Evolutionary conservation across 2,797 vertebrate genomes (phyloP).

Genomic region (Darevskia mixta): DNA sequence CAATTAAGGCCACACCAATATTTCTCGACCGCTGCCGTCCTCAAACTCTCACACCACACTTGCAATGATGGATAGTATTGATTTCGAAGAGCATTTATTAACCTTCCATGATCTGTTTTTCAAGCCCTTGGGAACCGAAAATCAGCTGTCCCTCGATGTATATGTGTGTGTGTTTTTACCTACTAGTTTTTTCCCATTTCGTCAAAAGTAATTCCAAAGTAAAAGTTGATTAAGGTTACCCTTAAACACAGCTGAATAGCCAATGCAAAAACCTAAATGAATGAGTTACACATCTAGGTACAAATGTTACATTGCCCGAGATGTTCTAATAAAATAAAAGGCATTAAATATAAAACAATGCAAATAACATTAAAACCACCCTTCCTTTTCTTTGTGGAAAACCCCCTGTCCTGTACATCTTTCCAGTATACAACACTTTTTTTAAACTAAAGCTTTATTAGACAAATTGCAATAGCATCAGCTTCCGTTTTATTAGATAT

Average conservation of each 20-base stretch:
- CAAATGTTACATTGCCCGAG: constrained; percentile 73
- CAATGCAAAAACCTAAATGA: constrained; percentile 75
- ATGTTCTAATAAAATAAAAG: constrained; percentile 82
- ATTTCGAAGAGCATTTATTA: constrained; percentile 70
- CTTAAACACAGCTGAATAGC: constrained; percentile 73
- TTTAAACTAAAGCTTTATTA: constrained; percentile 90
- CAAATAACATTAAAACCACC: constrained; percentile 88
- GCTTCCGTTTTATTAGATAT: constrained; percentile 80
- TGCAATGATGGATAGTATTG: constrained; percentile 57
- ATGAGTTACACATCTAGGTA: constrained; percentile 76
- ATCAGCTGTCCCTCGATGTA: constrained; percentile 52
- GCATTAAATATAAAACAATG: constrained; percentile 83
- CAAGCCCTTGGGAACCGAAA: constrained; percentile 64
- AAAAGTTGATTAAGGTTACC: constrained; percentile 74
- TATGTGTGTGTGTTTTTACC: constrained; percentile 35
- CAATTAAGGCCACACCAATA: constrained; percentile 82
- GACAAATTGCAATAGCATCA: constrained; percentile 91
- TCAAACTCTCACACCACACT: constrained; percentile 44
- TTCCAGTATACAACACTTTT: constrained; percentile 90
- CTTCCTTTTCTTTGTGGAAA: constrained; percentile 87
- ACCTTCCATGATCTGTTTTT: constrained; percentile 69
- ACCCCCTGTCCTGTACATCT: constrained; percentile 86
- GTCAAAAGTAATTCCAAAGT: constrained; percentile 71
- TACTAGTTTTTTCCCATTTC: constrained; percentile 67
- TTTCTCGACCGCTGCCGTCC: constrained; percentile 61